Evolutionary conservation across 2,888 invertebrate genomes (phyloP).

Genomic region (Chirona hameri): DNA sequence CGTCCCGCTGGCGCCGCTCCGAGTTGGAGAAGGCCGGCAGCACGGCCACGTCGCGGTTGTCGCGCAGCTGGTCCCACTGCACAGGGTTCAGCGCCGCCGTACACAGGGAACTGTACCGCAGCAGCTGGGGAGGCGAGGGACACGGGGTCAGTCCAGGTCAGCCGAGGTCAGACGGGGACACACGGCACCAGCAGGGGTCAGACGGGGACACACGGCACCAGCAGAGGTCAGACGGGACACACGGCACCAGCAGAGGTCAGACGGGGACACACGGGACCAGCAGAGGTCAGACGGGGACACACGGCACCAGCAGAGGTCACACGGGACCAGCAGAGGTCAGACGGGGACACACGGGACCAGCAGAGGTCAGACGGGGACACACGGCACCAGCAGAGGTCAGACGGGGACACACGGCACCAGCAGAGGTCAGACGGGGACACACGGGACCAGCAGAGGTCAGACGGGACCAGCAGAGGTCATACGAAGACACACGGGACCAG

Average conservation of each 20-base stretch:
- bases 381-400: neutral
- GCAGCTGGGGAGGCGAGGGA: conserved; percentile 41
- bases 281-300: neutral
- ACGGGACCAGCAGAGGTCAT: neutral
- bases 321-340: neutral
- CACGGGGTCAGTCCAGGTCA: neutral
- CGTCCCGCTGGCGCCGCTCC: conserved; percentile 10
- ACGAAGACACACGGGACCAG: neutral
- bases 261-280: neutral
- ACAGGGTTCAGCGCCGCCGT: conserved; percentile 59
- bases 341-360: neutral
- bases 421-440: neutral
- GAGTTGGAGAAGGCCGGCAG: conserved; percentile 45
- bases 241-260: neutral
- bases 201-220: neutral
- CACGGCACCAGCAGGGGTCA: neutral
- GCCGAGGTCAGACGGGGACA: neutral
- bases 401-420: too few species aligned
- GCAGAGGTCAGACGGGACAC: neutral
- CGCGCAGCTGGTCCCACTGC: conserved; percentile 58
- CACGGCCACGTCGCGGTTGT: conserved; percentile 73
- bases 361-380: neutral
- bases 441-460: too few species aligned
- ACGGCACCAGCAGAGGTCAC: neutral
- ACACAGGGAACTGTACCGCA: conserved; percentile 53